Conservation (phyloP, 2,113 vertebrate genomes). For the Eptesicus fuscus region DNA sequence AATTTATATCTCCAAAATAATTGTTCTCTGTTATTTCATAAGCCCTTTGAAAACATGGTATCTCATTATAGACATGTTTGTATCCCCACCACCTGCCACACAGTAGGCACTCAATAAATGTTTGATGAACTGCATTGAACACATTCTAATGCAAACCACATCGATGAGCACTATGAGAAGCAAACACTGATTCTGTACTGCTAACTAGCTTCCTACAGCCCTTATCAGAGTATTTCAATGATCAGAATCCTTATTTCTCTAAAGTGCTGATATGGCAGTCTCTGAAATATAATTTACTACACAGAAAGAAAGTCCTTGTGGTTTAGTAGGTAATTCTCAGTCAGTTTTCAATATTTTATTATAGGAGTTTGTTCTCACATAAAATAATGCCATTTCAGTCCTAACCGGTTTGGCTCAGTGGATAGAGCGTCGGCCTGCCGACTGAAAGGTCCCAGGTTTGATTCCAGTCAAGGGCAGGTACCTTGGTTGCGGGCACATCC, state of each 20-base stretch:
- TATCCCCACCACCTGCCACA: not conserved
- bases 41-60: not conserved
- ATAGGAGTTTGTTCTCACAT: not conserved
- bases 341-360: conserved; percentile 18
- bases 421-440: too few species aligned
- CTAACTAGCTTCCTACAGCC: not conserved
- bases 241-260: not conserved
- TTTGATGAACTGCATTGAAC: not conserved
- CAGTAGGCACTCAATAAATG: not conserved
- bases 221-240: not conserved
- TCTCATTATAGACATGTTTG: not conserved
- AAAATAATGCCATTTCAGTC: not conserved
- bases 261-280: not conserved
- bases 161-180: not conserved
- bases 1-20: not conserved
- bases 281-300: not conserved
- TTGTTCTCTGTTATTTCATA: not conserved
- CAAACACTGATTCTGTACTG: not conserved
- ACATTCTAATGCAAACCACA: not conserved
- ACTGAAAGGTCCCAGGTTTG: too few species aligned
- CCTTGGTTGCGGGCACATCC: too few species aligned
- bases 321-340: not conserved
- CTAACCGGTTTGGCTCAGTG: too few species aligned
- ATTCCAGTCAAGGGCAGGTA: too few species aligned
- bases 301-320: not conserved